A percentile compares a stretch with the other conserved stretches of the same genome.
phyloP scores from a whole-genome alignment of 2,113 vertebrate genomes.

The Arothron firmamentum region DNA sequence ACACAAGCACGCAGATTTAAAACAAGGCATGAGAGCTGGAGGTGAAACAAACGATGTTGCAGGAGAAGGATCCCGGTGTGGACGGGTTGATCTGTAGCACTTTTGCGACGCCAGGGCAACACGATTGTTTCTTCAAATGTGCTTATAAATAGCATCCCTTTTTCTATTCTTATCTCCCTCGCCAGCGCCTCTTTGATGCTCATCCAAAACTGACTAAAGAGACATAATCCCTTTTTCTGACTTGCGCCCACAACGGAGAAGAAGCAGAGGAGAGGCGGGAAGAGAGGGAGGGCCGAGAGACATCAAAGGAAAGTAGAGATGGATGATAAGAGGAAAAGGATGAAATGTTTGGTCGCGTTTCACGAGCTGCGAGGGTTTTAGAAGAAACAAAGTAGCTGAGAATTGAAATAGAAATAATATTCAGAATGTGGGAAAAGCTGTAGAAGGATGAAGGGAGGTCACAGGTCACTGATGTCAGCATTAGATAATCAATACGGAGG shows the following conservation, averaged over 20 bases:
- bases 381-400: slow-evolving; percentile 18
- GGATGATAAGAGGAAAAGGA: slow-evolving; percentile 25
- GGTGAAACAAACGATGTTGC: not conserved
- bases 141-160: slow-evolving; percentile 57
- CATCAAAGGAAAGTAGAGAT: slow-evolving; percentile 19
- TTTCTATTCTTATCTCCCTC: slow-evolving; percentile 63
- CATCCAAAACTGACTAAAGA: slow-evolving; percentile 48
- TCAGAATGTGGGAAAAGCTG: not conserved
- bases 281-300: not conserved
- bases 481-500: too few relatives aligned
- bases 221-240: slow-evolving; percentile 50
- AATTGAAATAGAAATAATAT: slow-evolving; percentile 6
- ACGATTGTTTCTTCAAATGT: slow-evolving; percentile 39
- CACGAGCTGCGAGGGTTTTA: slow-evolving; percentile 3
- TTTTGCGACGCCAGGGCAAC: too few relatives aligned
- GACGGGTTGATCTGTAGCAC: slow-evolving; percentile 1
- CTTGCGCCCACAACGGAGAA: slow-evolving; percentile 26
- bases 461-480: not conserved
- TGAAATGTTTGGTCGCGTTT: slow-evolving; percentile 14
- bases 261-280: slow-evolving; percentile 22
- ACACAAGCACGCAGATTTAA: too few relatives aligned
- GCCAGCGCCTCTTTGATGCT: slow-evolving; percentile 52
- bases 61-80: not conserved
- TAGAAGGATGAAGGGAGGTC: not conserved
- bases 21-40: too few relatives aligned